Conservation (phyloP, 2,797 vertebrate genomes). For the Smutsia temminckii region DNA sequence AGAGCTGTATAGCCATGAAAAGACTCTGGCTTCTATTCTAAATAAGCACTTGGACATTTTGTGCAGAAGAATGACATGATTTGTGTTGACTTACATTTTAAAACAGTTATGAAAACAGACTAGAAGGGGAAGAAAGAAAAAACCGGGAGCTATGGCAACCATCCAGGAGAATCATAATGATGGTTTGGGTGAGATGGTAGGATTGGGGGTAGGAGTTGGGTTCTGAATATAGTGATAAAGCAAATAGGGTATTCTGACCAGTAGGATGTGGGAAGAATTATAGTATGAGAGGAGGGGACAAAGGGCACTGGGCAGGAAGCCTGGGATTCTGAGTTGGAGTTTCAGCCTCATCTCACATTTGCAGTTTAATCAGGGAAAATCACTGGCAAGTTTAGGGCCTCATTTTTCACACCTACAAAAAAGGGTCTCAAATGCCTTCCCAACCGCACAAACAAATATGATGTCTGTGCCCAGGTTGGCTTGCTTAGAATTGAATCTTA, state of each 20-base stretch:
- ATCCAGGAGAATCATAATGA: neutral
- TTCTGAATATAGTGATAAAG: neutral
- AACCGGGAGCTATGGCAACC: neutral
- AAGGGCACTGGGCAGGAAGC: neutral
- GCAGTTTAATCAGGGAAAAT: neutral
- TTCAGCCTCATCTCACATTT: neutral
- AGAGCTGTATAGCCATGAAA: fast-evolving
- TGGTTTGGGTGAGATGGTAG: neutral
- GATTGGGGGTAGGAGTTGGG: neutral
- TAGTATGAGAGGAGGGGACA: neutral
- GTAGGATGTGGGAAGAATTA: neutral
- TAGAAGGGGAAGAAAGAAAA: neutral
- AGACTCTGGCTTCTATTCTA: neutral
- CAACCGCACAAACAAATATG: neutral
- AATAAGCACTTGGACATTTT: neutral
- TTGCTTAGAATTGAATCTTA: neutral
- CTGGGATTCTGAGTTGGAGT: neutral
- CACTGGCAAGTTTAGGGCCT: neutral
- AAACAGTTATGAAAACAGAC: neutral
- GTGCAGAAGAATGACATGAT: neutral
- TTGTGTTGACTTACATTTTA: neutral
- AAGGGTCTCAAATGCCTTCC: neutral
- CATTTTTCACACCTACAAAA: neutral
- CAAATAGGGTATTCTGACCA: neutral
- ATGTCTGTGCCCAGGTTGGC: neutral